Base-by-base conservation (phyloP, 2,888 invertebrate genomes). In the Hyposoter didymator region DNA sequence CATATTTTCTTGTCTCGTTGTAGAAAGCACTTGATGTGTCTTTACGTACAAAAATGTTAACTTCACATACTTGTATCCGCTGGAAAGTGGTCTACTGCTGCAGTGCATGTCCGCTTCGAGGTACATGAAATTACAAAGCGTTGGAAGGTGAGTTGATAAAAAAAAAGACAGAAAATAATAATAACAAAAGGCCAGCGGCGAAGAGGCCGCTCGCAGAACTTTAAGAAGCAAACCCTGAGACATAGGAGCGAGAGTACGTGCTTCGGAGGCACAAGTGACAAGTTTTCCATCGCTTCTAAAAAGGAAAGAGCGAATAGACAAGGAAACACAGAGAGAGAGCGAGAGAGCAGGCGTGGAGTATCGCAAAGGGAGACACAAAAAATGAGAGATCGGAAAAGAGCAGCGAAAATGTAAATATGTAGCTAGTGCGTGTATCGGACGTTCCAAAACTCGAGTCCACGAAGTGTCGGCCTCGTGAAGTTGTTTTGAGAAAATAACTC, bases 201-300 rank as follows among this genome's bases (percentile, higher is more conserved):
- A 39, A 43, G 78, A 49, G 39, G 28, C 55, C 39, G 70, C 72
- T 73, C 32, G 45, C 17, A 76, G 43, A 85, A 85, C 79, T 82
- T 85, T 76, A 73, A 85, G 80, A 83, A 82, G 79, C 80, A 69
- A 76, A 85, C 47, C 59, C 49, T 28, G 45, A 55, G 70, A 47
- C 47, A 19, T 52, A 17, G 43, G 66, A 64, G 66, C 22, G 62
- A 64, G 43, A 74, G 52, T 47, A 55, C 49, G 78, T 55, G 64
- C 69, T 78, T 66, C 78, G 52, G 49, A 62, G 67, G 62, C 82
- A 79, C 67, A 82, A 85, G 84, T 78, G 69, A 75, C 76, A 72
- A 84, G 82, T 84, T 86, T 86, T 66, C 69, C 75, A 64, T 67
- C 49, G 78, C 78, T 14, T 69, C 73, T 55, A 67, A 45, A 12